Base-by-base conservation (phyloP, 1,140 invertebrate species). In the Sitobion miscanthi region DNA sequence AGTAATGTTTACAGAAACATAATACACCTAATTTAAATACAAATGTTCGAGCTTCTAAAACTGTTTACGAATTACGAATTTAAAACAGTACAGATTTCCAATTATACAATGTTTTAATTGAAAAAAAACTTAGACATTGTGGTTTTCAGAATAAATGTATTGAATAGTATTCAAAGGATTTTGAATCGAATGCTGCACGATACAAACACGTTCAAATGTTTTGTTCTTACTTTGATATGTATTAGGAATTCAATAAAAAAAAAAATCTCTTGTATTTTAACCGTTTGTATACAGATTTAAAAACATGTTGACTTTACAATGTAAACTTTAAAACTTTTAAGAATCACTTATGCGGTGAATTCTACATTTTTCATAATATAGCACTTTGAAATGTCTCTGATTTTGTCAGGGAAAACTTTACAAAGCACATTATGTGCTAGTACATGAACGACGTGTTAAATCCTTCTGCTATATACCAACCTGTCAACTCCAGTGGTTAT, bases 261-360 rank as follows among this genome's bases (percentile, higher is more conserved):
- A 54, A 54, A 23, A 14, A 14, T 85, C 25, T 82, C 20, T 83
- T 23, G 20, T 83, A 1, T 20, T 83, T 45, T 42, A 42, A 8
- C 9, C 42, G 9, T 30, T 14, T 30, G 8, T 89, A 5, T 35
- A 52, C 54, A 38, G 52, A 35, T 89, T 89, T 23, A 23, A 54
- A 47, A 89, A 54, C 38, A 20, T 14, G 52, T 89, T 54, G 87
- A 54, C 49, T 89, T 23, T 11, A 38, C 49, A 54, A 54, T 38
- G 49, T 89, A 89, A 38, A 54, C 49, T 89, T 54, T 25, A 86
- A 25, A 42, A 86, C 23, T 86, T 42, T 86, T 86, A 89, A 38
- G 20, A 35, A 54, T 7, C 35, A 54, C 47, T 52, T 88, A n/a
- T 77, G 3, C 1, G 49, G 14, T 9, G 25, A 0, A 25, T 42